phyloP scores from a whole-genome alignment of 2,888 invertebrate genomes.

The Mesochorus sp. region DNA sequence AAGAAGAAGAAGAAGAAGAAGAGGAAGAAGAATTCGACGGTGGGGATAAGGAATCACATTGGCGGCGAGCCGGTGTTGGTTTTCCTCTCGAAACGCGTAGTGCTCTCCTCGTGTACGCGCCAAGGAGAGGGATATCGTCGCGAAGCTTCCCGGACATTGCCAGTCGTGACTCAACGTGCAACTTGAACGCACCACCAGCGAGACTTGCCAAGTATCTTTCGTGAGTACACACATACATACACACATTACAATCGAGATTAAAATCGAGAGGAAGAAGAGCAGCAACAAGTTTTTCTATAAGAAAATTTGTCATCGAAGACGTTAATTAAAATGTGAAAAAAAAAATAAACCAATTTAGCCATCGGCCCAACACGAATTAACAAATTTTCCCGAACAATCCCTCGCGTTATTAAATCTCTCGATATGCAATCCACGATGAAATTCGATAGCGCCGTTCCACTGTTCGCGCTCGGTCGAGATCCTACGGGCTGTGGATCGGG shows the following conservation, averaged over 20 bases:
- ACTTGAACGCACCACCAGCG: slow-evolving; percentile 75
- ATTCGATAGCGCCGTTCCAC: too few species aligned
- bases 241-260: not conserved
- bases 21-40: slow-evolving; percentile 25
- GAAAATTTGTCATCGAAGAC: not conserved
- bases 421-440: too few species aligned
- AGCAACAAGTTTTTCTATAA: too few species aligned
- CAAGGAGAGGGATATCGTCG: slow-evolving; percentile 71
- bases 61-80: slow-evolving; percentile 66
- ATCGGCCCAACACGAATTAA: too few species aligned
- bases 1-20: slow-evolving; percentile 16
- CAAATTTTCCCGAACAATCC: too few species aligned
- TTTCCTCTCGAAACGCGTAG: slow-evolving; percentile 70
- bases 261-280: too few species aligned
- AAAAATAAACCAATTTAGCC: too few species aligned
- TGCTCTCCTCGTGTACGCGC: slow-evolving; percentile 64
- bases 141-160: slow-evolving; percentile 71
- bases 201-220: slow-evolving; percentile 58
- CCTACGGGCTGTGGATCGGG: too few species aligned
- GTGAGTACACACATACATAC: slow-evolving; percentile 54
- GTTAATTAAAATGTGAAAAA: too few species aligned
- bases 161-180: slow-evolving; percentile 80
- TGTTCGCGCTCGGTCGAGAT: too few species aligned
- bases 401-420: too few species aligned
- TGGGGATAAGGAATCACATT: slow-evolving; percentile 64